Evolutionary conservation across 2,797 vertebrate genomes (phyloP), one percentile per base, ranked within the genome.

Genomic region (Gallirallus australis): DNA sequence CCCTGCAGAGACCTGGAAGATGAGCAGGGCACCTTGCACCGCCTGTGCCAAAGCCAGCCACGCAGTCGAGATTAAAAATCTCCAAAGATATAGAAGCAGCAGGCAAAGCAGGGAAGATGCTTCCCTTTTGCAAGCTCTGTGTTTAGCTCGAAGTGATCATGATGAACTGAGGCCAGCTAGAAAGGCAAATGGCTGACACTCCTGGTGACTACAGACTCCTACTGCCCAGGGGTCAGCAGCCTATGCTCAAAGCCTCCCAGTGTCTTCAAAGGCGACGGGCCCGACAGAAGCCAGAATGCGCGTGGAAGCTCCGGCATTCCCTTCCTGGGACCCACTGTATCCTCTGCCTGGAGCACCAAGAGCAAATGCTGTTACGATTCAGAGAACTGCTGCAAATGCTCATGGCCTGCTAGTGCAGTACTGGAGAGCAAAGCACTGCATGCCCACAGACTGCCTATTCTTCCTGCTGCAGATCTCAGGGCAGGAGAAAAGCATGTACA

Each of bases 81-180:
- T 91, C 73, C 28, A 25, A 86, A 66, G 91, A 63, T 1, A 30
- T 1, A n/a, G 87, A 75, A 83, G 77, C 59, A 76, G 77, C 56
- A 87, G 71, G 60, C 71, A 42, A 48, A 45, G 6, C 50, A 65
- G 80, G 61, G 59, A 76, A 94, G 66, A 47, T 23, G 7, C 6
- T 33, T 72, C 47, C 70, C 77, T 66, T 77, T 15, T 24, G 31
- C 70, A 37, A 45, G 60, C 82, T 65, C 59, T 70, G 66, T 12
- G 60, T 77, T 52, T 1, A 79, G 64, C 52, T 35, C 3, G 47
- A 72, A 37, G 47, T 0, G 2, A 76, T 16, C 2, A 0, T n/a
- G 61, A 57, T 54, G 3, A 3, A 76, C 65, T 68, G 91, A 20
- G 27, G 35, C 30, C 75, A n/a, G 82, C 68, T 24, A 60, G 54